Conservation (phyloP, 2,797 vertebrate species). For the Saxicola maurus region DNA sequence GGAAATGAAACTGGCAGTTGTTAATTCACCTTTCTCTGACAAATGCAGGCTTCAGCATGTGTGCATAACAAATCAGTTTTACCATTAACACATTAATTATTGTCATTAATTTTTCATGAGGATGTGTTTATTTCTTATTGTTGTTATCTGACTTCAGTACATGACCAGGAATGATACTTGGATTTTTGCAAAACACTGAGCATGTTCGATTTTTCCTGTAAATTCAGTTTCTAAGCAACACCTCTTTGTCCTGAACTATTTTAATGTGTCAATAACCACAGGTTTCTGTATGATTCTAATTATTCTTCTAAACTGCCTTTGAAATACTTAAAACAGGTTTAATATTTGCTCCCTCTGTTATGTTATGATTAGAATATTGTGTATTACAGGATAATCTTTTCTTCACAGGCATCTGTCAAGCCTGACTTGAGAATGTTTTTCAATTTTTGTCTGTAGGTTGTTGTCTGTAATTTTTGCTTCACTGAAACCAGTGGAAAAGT, state of each 20-base stretch:
- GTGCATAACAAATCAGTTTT: background rate
- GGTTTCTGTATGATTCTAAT: slow-evolving; percentile 25
- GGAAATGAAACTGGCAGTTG: slow-evolving; percentile 11
- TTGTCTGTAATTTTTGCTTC: slow-evolving; percentile 3
- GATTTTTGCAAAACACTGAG: background rate
- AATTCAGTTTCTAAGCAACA: slow-evolving; percentile 48
- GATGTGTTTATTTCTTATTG: background rate
- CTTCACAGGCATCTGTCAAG: background rate
- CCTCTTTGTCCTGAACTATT: slow-evolving; percentile 35
- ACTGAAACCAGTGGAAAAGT: slow-evolving; percentile 7
- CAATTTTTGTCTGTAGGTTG: background rate
- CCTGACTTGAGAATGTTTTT: background rate
- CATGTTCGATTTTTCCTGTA: background rate
- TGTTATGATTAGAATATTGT: background rate
- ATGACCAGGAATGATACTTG: background rate
- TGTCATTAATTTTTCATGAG: background rate
- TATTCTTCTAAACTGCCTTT: slow-evolving; percentile 13
- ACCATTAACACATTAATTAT: background rate
- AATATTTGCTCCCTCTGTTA: background rate
- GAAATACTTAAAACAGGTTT: background rate
- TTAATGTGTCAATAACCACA: slow-evolving; percentile 29
- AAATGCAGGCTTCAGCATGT: slow-evolving; percentile 4
- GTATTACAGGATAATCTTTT: background rate
- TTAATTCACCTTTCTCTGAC: slow-evolving; percentile 44
- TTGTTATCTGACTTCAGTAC: background rate